Evolutionary conservation across 2,797 vertebrate species (phyloP), one percentile per base, ranked within the genome.

Genomic region (Crenichthys baileyi): DNA sequence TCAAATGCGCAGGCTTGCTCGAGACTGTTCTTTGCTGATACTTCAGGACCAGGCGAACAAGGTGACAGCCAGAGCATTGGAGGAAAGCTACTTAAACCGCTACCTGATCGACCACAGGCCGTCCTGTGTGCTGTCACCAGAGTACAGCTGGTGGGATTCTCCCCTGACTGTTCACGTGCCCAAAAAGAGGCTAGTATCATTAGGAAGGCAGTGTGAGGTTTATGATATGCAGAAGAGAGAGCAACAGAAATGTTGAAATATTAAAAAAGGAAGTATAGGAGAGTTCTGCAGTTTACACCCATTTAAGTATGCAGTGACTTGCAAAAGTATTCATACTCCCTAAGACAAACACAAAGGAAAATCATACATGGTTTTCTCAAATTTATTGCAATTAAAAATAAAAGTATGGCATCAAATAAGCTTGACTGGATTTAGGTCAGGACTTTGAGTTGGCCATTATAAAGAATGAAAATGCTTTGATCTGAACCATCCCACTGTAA

Each of bases 11-110:
- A 85, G 73, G 53, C 83, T 96, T 86, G 87, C 89, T 41, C 87
- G 39, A 2, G 80, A 84, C 75, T 96, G 96, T 36, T 93, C 88
- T 11, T 44, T 93, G 51, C 93, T 95, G 26, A 83, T 95, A 73
- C 75, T 91, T 70, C 75, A 93, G 82, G 96, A 96, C 85, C 92
- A 91, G n/a, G 84, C 89, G 7, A 90, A 88, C 0, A 85, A 88
- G 1, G 16, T 92, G 3, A 87, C n/a, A 63, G 91, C 95, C 29
- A 70, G 76, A 16, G 87, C 90, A 56, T 84, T 93, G 0, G 95
- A 96, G 12, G 95, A 97, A 83, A 95, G 94, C 86, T 96, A 96
- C 88, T 87, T 97, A 73, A 96, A 96, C 87, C 91, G 93, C 72
- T 96, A 96, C 75, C 86, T 96, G 61, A 89, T 95, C 44, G 85